Conservation (phyloP, 1,140 invertebrate species). For the Linepithema humile region DNA sequence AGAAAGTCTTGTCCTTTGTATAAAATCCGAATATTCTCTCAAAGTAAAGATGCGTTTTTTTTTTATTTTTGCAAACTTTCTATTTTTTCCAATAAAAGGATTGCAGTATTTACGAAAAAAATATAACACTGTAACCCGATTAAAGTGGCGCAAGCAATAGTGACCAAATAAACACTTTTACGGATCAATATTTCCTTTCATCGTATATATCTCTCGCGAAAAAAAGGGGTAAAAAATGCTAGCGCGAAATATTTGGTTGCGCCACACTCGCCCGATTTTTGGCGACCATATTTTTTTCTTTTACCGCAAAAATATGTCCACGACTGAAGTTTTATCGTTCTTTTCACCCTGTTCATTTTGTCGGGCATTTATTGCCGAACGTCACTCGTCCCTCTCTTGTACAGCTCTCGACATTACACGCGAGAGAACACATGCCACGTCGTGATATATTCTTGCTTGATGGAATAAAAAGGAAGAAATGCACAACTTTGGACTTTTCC, state of each 20-base stretch:
- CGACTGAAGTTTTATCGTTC: background rate
- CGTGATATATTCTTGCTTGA: background rate
- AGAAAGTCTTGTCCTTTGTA: background rate
- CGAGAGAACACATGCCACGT: background rate
- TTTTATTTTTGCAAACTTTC: slow-evolving; percentile 9
- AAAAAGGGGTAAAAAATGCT: background rate
- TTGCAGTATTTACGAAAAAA: slow-evolving; percentile 7
- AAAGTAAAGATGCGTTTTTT: background rate
- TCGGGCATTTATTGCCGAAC: slow-evolving; percentile 30
- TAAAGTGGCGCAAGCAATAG: slow-evolving; percentile 6
- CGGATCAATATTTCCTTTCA: slow-evolving; percentile 31
- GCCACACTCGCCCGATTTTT: background rate
- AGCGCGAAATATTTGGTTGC: background rate
- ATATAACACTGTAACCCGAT: slow-evolving; percentile 30
- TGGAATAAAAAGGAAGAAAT: background rate
- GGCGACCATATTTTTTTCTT: background rate
- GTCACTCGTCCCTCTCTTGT: background rate
- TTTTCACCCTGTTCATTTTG: slow-evolving; percentile 3
- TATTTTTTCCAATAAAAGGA: slow-evolving; percentile 21
- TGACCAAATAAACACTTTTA: slow-evolving; percentile 31
- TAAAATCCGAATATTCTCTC: background rate
- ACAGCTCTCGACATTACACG: background rate
- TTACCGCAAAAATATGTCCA: background rate
- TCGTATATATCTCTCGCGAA: background rate
- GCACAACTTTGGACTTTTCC: background rate